Evolutionary conservation across 1,140 invertebrate genomes (phyloP), one percentile per base, ranked within the genome.

Genomic region (Harpegnathos saltator): DNA sequence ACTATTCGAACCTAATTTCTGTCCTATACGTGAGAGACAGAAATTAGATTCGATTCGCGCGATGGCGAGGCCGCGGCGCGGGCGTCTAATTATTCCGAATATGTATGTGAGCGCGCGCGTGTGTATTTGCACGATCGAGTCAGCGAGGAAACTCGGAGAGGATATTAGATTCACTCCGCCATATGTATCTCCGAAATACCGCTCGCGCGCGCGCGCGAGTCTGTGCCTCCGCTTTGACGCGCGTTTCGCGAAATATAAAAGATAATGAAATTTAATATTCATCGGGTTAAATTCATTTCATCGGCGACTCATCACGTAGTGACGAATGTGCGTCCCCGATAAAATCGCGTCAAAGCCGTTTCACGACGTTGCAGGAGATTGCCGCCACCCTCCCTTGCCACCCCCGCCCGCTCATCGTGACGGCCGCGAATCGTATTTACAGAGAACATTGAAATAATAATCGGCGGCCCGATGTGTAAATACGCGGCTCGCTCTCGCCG

Each of bases 1-100:
- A 75, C 75, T 75, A 58, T 75, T 62, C 33, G 9, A 26, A 83
- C 65, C 58, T 52, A 62, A 75, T 52, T 44, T 44, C 38, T 44
- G 38, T 44, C 38, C 11, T 9, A 44, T 15, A 65, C 19, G 15
- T 65, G 26, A 17, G 29, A 17, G 62, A 65, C 15, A 65, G 26
- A 26, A 65, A 65, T 65, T 44, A 9, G 38, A 44, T 44, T 44
- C 38, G 3, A 44, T 44, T 44, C 38, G n/a, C n/a, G n/a, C n/a
- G 38, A 65, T 65, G 19, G 1, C 62, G 62, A 29, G 15, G 62
- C 1, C 1, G 3, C 19, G n/a, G 29, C 62, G 24, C 15, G 62
- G 7, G 15, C 19, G 24, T 44, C 38, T 44, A 44, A 44, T 33
- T 33, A 33, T 44, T 44, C 9, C 38, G 38, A 44, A 44, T 44